phyloP scores from a whole-genome alignment of 2,113 vertebrate species.

The Prunella fulvescens region DNA sequence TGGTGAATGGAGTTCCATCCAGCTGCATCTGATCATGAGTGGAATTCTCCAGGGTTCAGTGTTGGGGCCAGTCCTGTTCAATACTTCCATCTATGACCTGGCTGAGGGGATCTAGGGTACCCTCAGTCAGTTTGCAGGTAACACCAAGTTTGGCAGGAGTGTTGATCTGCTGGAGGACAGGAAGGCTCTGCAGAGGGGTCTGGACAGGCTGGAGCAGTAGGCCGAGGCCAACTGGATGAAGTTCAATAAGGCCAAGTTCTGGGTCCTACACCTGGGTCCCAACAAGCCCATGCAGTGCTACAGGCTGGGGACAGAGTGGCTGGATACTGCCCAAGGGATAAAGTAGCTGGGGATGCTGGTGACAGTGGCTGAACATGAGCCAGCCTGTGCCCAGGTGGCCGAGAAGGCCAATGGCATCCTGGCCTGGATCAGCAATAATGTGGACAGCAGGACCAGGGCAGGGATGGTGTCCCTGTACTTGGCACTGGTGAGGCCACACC shows the following conservation, averaged over 20 bases:
- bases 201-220: background rate
- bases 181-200: background rate
- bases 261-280: background rate
- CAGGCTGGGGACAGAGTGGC: background rate
- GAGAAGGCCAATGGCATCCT: background rate
- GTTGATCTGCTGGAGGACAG: background rate
- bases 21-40: background rate
- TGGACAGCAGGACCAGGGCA: background rate
- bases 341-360: background rate
- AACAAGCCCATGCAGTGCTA: background rate
- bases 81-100: background rate
- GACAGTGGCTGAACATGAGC: background rate
- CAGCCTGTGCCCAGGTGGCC: background rate
- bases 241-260: background rate
- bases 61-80: background rate
- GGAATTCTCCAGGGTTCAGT: background rate
- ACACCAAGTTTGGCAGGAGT: accelerated
- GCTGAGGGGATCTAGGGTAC: background rate
- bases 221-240: background rate
- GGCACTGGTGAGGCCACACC: background rate
- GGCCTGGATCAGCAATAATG: background rate
- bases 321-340: background rate
- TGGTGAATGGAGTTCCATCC: background rate
- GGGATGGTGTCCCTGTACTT: background rate
- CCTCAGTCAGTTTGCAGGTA: background rate